Evolutionary conservation across 2,888 invertebrate genomes (phyloP).

Genomic region (Germaria angustata): DNA sequence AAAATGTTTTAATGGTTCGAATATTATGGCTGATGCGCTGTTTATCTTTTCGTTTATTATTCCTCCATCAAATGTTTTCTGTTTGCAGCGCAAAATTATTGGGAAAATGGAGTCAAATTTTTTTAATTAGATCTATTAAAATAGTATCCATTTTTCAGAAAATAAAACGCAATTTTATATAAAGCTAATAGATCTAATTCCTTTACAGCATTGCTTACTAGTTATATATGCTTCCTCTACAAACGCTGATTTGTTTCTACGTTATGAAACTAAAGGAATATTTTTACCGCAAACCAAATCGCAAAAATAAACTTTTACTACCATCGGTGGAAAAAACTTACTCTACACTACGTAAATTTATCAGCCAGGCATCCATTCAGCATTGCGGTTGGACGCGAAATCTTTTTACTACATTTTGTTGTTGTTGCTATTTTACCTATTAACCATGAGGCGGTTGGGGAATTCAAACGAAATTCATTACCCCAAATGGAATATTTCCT

Average conservation of each 20-base stretch:
- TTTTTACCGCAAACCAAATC: constrained; percentile 60
- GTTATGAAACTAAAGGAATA: constrained; percentile 7
- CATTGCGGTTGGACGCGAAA: constrained; percentile 41
- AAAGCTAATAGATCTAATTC: not conserved
- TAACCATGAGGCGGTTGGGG: not conserved
- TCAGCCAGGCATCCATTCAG: constrained; percentile 13
- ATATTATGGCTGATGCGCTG: too few species aligned
- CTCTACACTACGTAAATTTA: not conserved
- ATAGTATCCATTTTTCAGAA: too few species aligned
- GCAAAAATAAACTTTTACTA: constrained; percentile 50
- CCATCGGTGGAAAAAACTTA: not conserved
- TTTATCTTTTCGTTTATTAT: too few species aligned
- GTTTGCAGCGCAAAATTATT: too few species aligned
- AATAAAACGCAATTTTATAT: too few species aligned
- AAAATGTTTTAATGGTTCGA: too few species aligned
- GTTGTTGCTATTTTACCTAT: constrained; percentile 1
- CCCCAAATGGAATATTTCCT: not conserved
- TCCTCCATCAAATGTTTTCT: too few species aligned
- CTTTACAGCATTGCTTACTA: not conserved
- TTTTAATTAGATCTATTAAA: too few species aligned
- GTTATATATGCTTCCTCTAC: not conserved
- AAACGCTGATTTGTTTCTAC: constrained; percentile 31
- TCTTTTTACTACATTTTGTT: constrained; percentile 9
- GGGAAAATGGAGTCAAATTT: too few species aligned
- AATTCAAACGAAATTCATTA: constrained; percentile 13